Conservation (phyloP, 2,797 vertebrate species). For the Amblyopsis hoosieri region DNA sequence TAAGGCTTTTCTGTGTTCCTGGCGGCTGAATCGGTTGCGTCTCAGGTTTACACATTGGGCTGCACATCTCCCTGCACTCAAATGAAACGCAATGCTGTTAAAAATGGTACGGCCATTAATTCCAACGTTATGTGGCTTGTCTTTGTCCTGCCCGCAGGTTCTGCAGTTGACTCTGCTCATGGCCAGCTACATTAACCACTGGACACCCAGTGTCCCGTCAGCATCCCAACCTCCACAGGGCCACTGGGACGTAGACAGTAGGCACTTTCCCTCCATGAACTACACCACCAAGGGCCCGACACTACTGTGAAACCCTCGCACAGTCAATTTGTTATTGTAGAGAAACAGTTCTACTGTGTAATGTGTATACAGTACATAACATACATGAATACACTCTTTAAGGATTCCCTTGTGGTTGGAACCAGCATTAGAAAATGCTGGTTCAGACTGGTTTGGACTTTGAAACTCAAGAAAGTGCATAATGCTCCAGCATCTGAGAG, state of each 20-base stretch:
- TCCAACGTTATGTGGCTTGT: neutral
- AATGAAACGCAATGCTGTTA: conserved; percentile 44
- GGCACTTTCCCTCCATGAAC: conserved; percentile 81
- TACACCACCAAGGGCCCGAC: conserved; percentile 87
- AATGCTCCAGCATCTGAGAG: too few relatives aligned
- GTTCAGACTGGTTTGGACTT: too few relatives aligned
- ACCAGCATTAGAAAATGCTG: too few relatives aligned
- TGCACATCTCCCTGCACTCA: conserved; percentile 26
- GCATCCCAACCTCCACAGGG: conserved; percentile 54
- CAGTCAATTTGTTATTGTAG: neutral
- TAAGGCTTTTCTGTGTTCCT: conserved; percentile 15
- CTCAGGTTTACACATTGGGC: conserved; percentile 11
- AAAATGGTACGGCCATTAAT: conserved; percentile 26
- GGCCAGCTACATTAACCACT: conserved; percentile 94
- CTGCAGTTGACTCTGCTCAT: conserved; percentile 90
- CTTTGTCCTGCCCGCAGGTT: conserved; percentile 74
- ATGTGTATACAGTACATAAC: neutral
- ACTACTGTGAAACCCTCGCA: conserved; percentile 78
- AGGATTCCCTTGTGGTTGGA: too few relatives aligned
- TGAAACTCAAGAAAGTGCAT: too few relatives aligned
- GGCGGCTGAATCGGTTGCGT: conserved; percentile 10
- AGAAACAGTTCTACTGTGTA: neutral
- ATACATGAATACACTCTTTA: too few relatives aligned
- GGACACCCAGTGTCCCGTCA: conserved; percentile 62
- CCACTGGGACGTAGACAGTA: conserved; percentile 81